Evolutionary conservation across 2,113 vertebrate species (phyloP), one percentile per base, ranked within the genome.

Genomic region (Papio anubis): DNA sequence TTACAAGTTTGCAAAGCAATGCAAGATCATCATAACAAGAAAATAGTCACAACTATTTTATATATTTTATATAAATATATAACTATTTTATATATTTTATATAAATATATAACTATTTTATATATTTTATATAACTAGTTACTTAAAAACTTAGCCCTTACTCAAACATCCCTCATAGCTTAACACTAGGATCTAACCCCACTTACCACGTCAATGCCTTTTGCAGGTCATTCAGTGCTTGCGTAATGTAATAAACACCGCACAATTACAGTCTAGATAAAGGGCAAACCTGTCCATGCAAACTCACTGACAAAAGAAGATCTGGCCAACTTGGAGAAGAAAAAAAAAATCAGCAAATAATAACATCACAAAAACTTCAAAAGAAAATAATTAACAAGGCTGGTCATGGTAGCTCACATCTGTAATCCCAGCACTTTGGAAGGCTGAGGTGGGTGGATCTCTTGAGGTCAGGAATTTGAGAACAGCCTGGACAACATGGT

Each of bases 1-100:
- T 90, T 95, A 73, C 13, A 92, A 95, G 45, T 17, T 73, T 96
- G 84, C 38, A 80, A 92, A 97, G 80, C 96, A 97, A 96, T 68
- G 57, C 14, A 91, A 82, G 93, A 95, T 85, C 90, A 96, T 80
- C 52, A 10, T 73, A 88, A 66, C 12, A 93, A 95, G 79, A 97
- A 93, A 94, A 94, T 21, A 93, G 59, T 78, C n/a, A 50, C 38
- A 55, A 96, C 45, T 45, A 45, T 45, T 45, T 45, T 9, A 45
- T 45, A 45, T 45, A 45, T 45, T 45, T 45, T 45, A 9, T 45
- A 9, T 9, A 45, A 45, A 45, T 45, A 45, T 45, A 45, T 45
- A 9, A 45, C 45, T 45, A 45, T 45, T 45, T 45, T 45, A 45
- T 45, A 45, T 45, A 45, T 45, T 45, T 45, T 45, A 9, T 45